Base-by-base conservation (phyloP, 1,140 invertebrate genomes). In the Frieseomelitta varia region DNA sequence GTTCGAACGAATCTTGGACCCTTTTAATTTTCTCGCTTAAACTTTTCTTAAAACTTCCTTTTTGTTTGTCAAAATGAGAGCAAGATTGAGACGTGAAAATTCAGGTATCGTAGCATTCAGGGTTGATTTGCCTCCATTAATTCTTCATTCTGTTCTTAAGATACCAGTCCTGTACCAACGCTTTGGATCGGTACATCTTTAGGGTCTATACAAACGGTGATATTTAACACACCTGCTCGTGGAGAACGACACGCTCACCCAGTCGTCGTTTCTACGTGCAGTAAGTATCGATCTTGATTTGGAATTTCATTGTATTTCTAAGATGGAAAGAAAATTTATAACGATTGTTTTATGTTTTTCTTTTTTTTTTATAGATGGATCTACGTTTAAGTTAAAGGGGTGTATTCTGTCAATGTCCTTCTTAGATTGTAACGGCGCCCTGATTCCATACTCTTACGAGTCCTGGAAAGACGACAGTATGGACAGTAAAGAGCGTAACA, bases 141-240 rank as follows among this genome's bases (percentile, higher is more conserved):
- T 67, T 4, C n/a, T 75, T 77, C 79, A 15, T 85, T 65, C 39
- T 67, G 69, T 86, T 77, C 85, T 91, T 85, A 56, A 98, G 98
- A 98, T 95, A 96, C 97, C 95, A 95, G 95, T 94, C 95, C 95
- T 94, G 95, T 96, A 93, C 98, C 98, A 87, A 99, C 98, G 89
- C 95, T 99, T 87, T 99, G 98, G 99, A 97, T 99, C 90, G 99
- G 99, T 90, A 99, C 99, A 81, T 99, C 98, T 95, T 96, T 98
- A 90, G 99, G 99, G 89, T 99, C 98, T 71, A 98, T 99, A 92
- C 96, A 99, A 91, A 98, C 98, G 74, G 97, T 99, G 93, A 97
- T 97, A 93, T 97, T 99, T 90, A 98, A 96, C 93, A 96, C 99
- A 91, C 98, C 98, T 81, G 96, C 97, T 86, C 94, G 96, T 84